Conservation (phyloP, 1,140 invertebrate genomes). For the Drosophila suzukii region DNA sequence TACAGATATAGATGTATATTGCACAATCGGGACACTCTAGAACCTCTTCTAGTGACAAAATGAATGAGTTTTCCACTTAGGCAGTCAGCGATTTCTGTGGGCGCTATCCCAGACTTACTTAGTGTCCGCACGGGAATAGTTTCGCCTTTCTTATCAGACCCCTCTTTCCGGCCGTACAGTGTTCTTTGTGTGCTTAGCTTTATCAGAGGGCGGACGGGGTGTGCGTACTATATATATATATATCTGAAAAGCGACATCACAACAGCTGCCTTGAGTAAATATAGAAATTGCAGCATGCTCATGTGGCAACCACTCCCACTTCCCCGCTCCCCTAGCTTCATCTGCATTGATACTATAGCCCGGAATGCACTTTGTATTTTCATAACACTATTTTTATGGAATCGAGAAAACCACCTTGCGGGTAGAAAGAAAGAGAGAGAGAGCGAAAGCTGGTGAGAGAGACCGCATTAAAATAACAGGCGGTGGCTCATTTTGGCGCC, state of each 20-base stretch:
- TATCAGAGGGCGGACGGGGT: constrained; percentile 27
- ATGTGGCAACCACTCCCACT: constrained; percentile 16
- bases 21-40: constrained; percentile 24
- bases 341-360: constrained; percentile 51
- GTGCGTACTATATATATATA: background rate
- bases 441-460: constrained; percentile 19
- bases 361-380: constrained; percentile 54
- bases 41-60: constrained; percentile 25
- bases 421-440: background rate
- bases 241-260: constrained; percentile 31
- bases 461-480: constrained; percentile 22
- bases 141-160: constrained; percentile 32
- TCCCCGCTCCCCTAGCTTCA: constrained; percentile 12
- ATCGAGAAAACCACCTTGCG: constrained; percentile 50
- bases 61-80: constrained; percentile 14
- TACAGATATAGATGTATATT: constrained; percentile 12
- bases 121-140: constrained; percentile 15
- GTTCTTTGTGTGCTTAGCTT: constrained; percentile 16
- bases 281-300: constrained; percentile 50
- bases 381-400: constrained; percentile 34
- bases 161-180: constrained; percentile 41
- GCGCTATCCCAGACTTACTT: constrained; percentile 3
- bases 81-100: constrained; percentile 1
- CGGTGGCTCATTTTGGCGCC: constrained; percentile 38
- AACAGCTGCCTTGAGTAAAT: constrained; percentile 56